Conservation (phyloP, 23 tunicate species). For the Halocynthia aurantium region DNA sequence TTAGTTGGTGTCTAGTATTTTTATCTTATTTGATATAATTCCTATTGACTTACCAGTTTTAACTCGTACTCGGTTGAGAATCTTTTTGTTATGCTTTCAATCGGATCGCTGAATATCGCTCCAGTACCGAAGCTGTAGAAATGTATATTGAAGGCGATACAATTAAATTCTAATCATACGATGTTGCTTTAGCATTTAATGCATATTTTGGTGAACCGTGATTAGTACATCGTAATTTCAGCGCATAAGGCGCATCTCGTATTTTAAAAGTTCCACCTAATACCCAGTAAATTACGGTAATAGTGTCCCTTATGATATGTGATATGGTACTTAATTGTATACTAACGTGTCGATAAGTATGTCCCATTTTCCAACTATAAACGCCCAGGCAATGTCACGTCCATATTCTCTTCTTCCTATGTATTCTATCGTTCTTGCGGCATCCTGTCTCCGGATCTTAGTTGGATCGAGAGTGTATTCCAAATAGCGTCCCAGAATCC, state of each 20-base stretch:
- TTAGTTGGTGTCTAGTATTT: not conserved
- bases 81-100: conserved; percentile 20
- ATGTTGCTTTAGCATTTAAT: too few species aligned
- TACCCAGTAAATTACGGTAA: too few species aligned
- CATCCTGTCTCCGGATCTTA: conserved; percentile 41
- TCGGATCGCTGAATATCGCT: not conserved
- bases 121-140: not conserved
- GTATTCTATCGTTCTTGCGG: conserved; percentile 29
- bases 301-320: too few species aligned
- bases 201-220: too few species aligned
- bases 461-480: conserved; percentile 33
- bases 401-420: conserved; percentile 44
- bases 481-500: conserved; percentile 69
- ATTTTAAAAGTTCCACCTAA: too few species aligned
- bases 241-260: too few species aligned
- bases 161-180: too few species aligned
- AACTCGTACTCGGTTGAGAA: conserved; percentile 59
- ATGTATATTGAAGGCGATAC: too few species aligned
- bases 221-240: too few species aligned
- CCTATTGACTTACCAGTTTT: conserved; percentile 27
- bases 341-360: conserved; percentile 24
- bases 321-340: not conserved
- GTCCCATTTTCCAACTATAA: conserved; percentile 58
- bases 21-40: not conserved
- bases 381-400: conserved; percentile 71